Evolutionary conservation across 2,113 vertebrate genomes (phyloP).

Genomic region (Psettodes erumei): DNA sequence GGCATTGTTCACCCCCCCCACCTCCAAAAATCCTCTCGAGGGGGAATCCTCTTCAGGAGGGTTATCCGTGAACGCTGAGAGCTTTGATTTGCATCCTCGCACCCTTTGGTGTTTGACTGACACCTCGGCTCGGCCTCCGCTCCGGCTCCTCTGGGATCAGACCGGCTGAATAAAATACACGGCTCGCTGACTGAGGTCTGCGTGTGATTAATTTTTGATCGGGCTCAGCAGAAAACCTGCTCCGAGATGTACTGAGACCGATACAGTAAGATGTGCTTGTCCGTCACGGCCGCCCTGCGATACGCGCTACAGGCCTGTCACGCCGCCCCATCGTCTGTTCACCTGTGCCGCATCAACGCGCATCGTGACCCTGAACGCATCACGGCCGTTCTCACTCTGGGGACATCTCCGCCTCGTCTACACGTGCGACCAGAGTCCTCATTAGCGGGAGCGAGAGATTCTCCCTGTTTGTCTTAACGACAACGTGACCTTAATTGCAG

Average conservation of each 20-base stretch:
- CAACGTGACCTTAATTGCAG: conserved; percentile 68
- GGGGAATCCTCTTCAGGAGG: conserved; percentile 39
- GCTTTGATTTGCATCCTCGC: conserved; percentile 51
- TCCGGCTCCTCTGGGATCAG: conserved; percentile 24
- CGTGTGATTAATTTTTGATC: conserved; percentile 45
- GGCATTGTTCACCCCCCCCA: no score
- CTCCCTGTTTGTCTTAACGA: conserved; percentile 27
- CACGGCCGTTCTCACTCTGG: conserved; percentile 26
- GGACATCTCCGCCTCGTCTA: conserved; percentile 62
- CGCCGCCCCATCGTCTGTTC: conserved; percentile 32
- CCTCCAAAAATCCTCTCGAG: conserved; percentile 25
- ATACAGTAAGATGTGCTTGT: conserved; percentile 18
- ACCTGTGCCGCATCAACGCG: conserved; percentile 56
- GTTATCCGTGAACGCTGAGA: conserved; percentile 50
- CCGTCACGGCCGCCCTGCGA: conserved; percentile 32
- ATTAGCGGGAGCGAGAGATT: conserved; percentile 49
- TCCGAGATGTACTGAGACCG: conserved; percentile 9
- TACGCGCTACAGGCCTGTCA: not conserved
- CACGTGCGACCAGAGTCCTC: conserved; percentile 65
- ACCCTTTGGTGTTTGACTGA: conserved; percentile 58
- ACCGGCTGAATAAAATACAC: conserved; percentile 31
- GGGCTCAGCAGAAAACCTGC: conserved; percentile 51
- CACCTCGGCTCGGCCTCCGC: conserved; percentile 45
- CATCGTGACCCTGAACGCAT: conserved; percentile 40
- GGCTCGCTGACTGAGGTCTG: conserved; percentile 9